Conservation (phyloP, 2,113 vertebrate species). For the Campylomormyrus numenius region DNA sequence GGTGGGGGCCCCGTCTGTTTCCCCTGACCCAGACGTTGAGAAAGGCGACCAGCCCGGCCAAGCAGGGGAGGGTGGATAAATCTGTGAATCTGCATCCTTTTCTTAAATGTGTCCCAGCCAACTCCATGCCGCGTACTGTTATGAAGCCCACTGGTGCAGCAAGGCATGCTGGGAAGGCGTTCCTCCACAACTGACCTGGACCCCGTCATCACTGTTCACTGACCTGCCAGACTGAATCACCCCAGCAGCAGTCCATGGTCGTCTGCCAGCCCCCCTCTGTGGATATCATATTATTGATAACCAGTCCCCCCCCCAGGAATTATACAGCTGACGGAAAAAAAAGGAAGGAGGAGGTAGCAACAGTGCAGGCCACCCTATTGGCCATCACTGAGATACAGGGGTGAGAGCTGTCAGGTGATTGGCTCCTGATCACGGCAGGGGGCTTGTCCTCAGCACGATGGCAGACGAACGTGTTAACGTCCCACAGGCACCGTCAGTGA, state of each 20-base stretch:
- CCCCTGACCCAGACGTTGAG: not conserved
- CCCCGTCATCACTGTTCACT: not conserved
- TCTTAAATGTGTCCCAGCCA: not conserved
- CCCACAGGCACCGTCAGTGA: not conserved
- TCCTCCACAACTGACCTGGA: not conserved
- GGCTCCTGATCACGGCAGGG: not conserved
- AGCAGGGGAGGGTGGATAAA: not conserved
- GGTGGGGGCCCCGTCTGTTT: not conserved
- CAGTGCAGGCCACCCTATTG: not conserved
- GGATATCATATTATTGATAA: not conserved
- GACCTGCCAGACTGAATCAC: not conserved
- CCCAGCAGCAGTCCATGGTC: not conserved
- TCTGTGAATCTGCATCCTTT: not conserved
- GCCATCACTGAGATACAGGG: not conserved
- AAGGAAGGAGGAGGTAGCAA: not conserved
- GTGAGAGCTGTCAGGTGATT: not conserved
- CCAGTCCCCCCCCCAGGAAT: not conserved
- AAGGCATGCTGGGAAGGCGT: not conserved
- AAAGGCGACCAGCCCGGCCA: not conserved
- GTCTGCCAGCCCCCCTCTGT: not conserved
- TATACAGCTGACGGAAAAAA: not conserved
- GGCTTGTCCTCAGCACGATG: not conserved
- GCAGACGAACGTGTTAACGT: not conserved
- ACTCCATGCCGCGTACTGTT: not conserved
- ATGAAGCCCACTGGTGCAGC: not conserved